A percentile compares a stretch with the other conserved stretches of the same genome.
phyloP scores from a whole-genome alignment of 2,113 vertebrate species.

The Microtus pennsylvanicus region DNA sequence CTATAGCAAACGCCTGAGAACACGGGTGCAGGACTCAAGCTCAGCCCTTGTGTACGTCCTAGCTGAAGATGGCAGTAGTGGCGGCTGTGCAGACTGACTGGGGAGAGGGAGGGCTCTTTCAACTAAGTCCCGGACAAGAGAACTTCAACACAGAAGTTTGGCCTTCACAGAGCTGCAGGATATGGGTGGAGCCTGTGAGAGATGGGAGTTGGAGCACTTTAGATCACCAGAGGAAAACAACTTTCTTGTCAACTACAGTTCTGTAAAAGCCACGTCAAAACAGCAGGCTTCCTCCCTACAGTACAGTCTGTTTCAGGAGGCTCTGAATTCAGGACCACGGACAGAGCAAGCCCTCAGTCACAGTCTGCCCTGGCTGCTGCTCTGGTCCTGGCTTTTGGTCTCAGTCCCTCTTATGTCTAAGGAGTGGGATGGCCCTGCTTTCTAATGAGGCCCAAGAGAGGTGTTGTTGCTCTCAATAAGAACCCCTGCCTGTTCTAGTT shows the following conservation, averaged over 20 bases:
- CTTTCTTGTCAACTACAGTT: slow-evolving; percentile 55
- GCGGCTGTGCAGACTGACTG: too few species aligned
- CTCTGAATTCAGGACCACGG: neutral
- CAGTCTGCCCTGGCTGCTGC: too few species aligned
- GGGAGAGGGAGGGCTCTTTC: neutral
- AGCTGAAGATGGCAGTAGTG: neutral
- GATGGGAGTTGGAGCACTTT: neutral
- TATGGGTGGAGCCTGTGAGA: neutral
- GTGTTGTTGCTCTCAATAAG: neutral
- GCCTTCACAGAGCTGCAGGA: neutral
- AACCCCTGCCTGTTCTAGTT: neutral
- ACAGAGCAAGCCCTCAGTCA: neutral
- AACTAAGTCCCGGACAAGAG: neutral
- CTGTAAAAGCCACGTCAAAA: slow-evolving; percentile 43
- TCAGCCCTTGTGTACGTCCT: neutral
- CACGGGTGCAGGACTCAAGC: neutral
- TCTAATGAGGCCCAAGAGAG: neutral
- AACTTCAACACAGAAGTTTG: neutral
- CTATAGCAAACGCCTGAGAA: neutral
- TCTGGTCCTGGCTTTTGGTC: neutral
- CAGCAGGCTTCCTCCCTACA: neutral
- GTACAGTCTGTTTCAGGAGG: neutral
- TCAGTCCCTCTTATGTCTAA: neutral
- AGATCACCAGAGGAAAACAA: slow-evolving; percentile 26
- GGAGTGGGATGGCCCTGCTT: neutral